Evolutionary conservation across 2,113 vertebrate species (phyloP).

Genomic region (Fregata magnificens): DNA sequence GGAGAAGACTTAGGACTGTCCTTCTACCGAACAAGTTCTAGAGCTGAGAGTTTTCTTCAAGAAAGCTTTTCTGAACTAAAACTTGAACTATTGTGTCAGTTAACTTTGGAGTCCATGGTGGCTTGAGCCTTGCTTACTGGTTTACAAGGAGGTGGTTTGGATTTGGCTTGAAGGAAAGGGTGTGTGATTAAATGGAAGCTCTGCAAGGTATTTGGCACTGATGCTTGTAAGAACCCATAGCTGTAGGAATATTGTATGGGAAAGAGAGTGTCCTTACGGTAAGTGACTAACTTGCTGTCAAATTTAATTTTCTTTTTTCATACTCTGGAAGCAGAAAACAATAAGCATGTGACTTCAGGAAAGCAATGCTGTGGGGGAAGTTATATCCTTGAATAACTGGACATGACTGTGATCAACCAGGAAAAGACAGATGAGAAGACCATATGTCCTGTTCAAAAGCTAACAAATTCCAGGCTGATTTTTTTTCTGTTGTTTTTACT

Average conservation of each 20-base stretch:
- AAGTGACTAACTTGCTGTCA: background rate
- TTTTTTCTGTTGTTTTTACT: background rate
- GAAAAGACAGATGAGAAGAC: background rate
- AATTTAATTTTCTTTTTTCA: background rate
- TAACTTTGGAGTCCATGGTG: background rate
- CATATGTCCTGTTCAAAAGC: background rate
- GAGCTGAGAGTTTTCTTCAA: background rate
- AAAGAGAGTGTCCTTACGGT: background rate
- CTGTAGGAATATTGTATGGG: background rate
- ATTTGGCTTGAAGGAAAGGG: background rate
- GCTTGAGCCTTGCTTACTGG: background rate
- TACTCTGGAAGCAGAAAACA: background rate
- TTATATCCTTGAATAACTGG: background rate
- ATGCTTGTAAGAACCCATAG: background rate
- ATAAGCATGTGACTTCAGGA: background rate
- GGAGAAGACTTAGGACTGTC: background rate
- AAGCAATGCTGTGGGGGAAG: background rate
- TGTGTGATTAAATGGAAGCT: background rate
- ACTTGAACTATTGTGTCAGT: background rate
- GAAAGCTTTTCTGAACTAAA: background rate
- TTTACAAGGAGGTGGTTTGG: background rate
- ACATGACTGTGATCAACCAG: background rate
- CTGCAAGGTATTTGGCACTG: background rate
- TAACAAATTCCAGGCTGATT: background rate
- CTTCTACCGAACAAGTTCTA: background rate